Percentiles rank a stretch among this genome's conserved stretches.
These are phyloP conservation scores for Zaprionus gabonicus DNA, from an alignment of 1,140 invertebrate species.

Conservation along the genomic window DNA sequence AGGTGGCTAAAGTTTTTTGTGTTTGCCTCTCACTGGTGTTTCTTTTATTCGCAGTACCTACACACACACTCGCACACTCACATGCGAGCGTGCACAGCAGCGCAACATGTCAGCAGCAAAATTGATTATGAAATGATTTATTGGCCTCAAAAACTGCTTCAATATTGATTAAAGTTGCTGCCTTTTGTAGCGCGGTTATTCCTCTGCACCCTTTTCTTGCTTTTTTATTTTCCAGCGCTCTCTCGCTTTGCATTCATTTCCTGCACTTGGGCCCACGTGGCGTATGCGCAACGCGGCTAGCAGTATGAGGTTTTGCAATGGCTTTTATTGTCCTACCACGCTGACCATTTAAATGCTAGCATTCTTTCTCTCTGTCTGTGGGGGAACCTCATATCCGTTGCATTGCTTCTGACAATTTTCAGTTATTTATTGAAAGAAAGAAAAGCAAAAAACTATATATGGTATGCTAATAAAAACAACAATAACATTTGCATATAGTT, in stretches of 20 bases:
- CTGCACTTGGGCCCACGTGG: slow-evolving; percentile 30
- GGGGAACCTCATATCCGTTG: slow-evolving; percentile 56
- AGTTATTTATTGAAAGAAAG: slow-evolving; percentile 50
- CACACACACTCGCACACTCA: slow-evolving; percentile 9
- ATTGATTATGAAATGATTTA: slow-evolving; percentile 83
- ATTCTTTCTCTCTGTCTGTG: slow-evolving; percentile 46
- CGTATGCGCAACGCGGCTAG: slow-evolving; percentile 54
- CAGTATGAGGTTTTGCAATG: slow-evolving; percentile 20
- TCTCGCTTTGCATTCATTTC: slow-evolving; percentile 49
- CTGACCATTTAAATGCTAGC: slow-evolving; percentile 57
- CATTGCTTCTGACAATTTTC: slow-evolving; percentile 47
- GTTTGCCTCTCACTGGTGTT: slow-evolving; percentile 51
- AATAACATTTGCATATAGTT: slow-evolving; percentile 28
- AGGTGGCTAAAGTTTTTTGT: slow-evolving; percentile 68
- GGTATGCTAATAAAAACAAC: slow-evolving; percentile 7
- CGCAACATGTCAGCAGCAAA: slow-evolving; percentile 70
- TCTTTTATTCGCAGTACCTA: slow-evolving; percentile 33
- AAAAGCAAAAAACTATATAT: slow-evolving; percentile 21
- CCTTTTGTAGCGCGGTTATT: slow-evolving; percentile 25
- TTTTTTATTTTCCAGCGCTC: neutral
- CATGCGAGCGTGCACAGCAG: slow-evolving; percentile 2
- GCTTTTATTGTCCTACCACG: slow-evolving; percentile 51
- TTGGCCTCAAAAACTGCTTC: slow-evolving; percentile 81
- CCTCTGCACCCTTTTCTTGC: neutral
- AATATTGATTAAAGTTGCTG: slow-evolving; percentile 81